A percentile compares a stretch with the other conserved stretches of the same genome.
Evolutionary conservation across 2,888 invertebrate genomes (phyloP).

Genomic region (Balanococcus diminutus): DNA sequence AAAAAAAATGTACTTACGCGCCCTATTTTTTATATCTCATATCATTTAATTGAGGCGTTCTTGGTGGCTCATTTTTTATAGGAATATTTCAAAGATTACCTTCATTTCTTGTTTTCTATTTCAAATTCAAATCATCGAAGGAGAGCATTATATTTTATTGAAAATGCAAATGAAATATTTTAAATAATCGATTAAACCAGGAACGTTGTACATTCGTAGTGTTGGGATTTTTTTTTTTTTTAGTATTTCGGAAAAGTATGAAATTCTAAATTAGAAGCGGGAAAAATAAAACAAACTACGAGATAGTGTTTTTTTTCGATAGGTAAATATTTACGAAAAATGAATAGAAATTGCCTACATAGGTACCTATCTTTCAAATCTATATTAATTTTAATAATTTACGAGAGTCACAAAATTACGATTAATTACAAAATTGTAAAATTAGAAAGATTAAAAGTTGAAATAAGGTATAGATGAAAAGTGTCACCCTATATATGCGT

Average conservation of each 20-base stretch:
- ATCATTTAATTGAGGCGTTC: not conserved
- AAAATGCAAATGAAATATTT: slow-evolving; percentile 16
- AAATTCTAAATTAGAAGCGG: not conserved
- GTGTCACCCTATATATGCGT: not conserved
- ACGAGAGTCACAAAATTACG: not conserved
- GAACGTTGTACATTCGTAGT: not conserved
- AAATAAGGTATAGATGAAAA: not conserved
- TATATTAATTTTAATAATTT: not conserved
- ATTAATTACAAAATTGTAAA: not conserved
- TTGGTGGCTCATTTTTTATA: not conserved
- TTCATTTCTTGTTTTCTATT: not conserved
- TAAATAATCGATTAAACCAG: slow-evolving; percentile 7
- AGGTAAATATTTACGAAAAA: not conserved
- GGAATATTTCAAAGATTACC: not conserved
- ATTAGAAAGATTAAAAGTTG: not conserved
- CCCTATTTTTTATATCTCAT: not conserved
- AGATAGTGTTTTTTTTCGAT: not conserved
- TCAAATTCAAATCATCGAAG: not conserved
- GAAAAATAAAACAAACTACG: not conserved
- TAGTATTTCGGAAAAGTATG: not conserved
- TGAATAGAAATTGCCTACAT: not conserved
- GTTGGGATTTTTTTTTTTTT: not conserved
- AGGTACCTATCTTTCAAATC: too few relatives aligned
- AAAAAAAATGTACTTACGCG: not conserved
- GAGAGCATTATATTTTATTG: not conserved